Conservation (phyloP, 2,888 invertebrate species). For the Mantis religiosa region DNA sequence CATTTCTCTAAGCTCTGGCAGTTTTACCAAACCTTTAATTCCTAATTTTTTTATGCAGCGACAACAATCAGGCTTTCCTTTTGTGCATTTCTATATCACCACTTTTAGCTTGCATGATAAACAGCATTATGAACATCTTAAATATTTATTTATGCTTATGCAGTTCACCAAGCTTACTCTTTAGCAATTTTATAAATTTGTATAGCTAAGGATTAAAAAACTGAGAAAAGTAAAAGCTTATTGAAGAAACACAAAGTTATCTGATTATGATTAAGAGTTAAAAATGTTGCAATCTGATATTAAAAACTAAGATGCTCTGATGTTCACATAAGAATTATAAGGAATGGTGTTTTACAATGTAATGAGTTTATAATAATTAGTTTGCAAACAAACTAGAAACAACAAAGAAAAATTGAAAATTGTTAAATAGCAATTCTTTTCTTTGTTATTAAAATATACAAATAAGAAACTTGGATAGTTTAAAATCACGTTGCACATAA, state of each 20-base stretch:
- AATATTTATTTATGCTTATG: neutral
- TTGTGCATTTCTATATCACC: neutral
- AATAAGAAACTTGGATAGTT: neutral
- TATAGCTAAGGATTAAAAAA: neutral
- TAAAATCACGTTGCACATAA: neutral
- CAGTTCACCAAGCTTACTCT: neutral
- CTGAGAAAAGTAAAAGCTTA: neutral
- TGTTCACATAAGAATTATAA: neutral
- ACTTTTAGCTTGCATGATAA: neutral
- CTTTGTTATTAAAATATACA: neutral
- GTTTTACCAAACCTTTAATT: neutral
- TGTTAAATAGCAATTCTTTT: neutral
- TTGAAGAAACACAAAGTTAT: neutral
- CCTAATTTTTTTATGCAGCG: neutral
- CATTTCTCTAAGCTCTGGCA: neutral
- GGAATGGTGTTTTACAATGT: neutral
- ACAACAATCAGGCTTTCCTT: neutral
- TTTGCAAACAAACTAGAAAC: neutral
- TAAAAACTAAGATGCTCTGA: neutral
- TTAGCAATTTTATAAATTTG: neutral
- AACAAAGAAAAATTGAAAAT: neutral
- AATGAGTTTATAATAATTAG: neutral
- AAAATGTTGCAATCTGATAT: neutral
- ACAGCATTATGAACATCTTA: neutral
- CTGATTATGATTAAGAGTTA: neutral